phyloP scores from a whole-genome alignment of 2,797 vertebrate genomes.

The Lepilemur septentrionalis region DNA sequence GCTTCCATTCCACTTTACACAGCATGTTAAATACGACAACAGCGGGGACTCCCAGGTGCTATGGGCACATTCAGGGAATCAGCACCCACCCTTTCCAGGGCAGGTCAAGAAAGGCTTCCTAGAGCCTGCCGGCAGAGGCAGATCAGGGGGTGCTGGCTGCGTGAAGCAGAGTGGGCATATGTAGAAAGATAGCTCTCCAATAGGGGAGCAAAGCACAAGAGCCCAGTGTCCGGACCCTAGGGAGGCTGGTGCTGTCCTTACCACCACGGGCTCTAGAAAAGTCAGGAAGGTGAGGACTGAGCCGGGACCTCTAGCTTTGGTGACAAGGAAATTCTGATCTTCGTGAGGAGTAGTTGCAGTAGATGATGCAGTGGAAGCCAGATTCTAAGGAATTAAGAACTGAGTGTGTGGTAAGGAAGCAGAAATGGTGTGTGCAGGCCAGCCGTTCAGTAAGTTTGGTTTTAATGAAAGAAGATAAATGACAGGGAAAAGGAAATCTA shows the following conservation, averaged over 20 bases:
- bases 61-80: not conserved
- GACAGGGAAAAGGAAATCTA: not conserved
- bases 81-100: not conserved
- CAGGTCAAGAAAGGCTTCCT: not conserved
- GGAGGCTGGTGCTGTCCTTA: not conserved
- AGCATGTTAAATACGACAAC: too few species aligned
- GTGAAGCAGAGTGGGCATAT: rapidly evolving
- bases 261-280: not conserved
- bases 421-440: not conserved
- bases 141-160: not conserved
- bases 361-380: not conserved
- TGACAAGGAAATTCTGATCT: not conserved
- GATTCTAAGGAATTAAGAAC: not conserved
- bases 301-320: not conserved
- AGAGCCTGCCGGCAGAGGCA: not conserved
- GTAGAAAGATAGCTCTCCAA: not conserved
- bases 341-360: not conserved
- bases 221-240: not conserved
- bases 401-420: not conserved
- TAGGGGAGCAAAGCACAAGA: not conserved
- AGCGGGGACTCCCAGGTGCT: not conserved
- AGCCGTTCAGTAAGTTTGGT: not conserved
- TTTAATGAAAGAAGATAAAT: not conserved
- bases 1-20: not conserved
- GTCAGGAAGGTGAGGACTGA: not conserved